phyloP scores from a whole-genome alignment of 2,113 vertebrate genomes.

The Aplodontia rufa region DNA sequence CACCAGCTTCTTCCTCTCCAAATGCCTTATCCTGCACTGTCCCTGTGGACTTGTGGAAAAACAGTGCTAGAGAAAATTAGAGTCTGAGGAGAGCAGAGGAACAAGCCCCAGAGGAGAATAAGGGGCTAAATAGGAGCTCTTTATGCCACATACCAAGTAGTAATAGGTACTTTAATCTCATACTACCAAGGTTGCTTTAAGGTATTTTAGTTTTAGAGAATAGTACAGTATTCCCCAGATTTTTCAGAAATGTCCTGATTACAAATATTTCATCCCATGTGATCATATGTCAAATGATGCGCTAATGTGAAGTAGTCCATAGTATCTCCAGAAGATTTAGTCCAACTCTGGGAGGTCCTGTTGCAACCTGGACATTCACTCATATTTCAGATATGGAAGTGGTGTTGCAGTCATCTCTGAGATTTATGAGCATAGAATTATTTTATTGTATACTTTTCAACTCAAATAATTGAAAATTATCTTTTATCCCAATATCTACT shows the following conservation, averaged over 20 bases:
- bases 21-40: background rate
- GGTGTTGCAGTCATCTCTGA: background rate
- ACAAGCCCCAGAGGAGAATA: background rate
- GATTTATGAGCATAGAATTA: background rate
- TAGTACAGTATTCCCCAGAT: background rate
- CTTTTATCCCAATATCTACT: background rate
- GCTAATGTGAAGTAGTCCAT: background rate
- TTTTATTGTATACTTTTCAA: constrained; percentile 1
- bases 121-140: background rate
- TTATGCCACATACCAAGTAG: background rate
- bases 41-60: background rate
- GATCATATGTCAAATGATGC: background rate
- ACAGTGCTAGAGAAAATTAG: background rate
- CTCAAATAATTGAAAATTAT: background rate
- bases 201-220: background rate
- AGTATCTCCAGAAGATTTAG: background rate
- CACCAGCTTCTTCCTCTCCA: background rate
- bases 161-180: background rate
- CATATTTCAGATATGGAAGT: background rate
- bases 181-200: background rate
- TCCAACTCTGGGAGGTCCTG: background rate
- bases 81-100: background rate
- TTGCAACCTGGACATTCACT: background rate
- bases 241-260: constrained; percentile 39
- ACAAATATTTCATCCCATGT: background rate